Conservation (phyloP, 2,113 vertebrate species). For the Gadus macrocephalus region DNA sequence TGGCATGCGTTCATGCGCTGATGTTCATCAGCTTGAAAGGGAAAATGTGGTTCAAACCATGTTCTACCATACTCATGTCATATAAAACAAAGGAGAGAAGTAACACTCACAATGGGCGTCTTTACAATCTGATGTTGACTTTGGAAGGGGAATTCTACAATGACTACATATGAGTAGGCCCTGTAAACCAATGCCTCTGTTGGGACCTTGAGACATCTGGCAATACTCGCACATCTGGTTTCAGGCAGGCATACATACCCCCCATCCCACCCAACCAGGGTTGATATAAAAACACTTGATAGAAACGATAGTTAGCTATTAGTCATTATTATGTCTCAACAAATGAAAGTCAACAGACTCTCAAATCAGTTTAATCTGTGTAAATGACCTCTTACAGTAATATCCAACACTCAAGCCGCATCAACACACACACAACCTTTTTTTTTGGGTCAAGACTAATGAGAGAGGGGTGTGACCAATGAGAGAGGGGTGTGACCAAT, state of each 20-base stretch:
- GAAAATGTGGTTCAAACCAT: conserved; percentile 35
- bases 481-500: too few species aligned
- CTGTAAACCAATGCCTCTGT: conserved; percentile 43
- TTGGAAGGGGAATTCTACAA: conserved; percentile 38
- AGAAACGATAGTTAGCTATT: conserved; percentile 5
- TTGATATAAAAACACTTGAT: conserved; percentile 18
- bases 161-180: conserved; percentile 36
- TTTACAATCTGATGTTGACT: conserved; percentile 18
- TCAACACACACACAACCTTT: too few species aligned
- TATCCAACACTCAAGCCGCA: neutral
- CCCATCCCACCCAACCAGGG: neutral
- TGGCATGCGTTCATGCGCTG: conserved; percentile 33
- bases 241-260: conserved; percentile 10
- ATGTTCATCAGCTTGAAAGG: conserved; percentile 16
- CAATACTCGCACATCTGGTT: conserved; percentile 38
- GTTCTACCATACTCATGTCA: too few species aligned
- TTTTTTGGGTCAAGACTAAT: too few species aligned
- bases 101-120: conserved; percentile 16
- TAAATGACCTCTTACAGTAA: neutral
- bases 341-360: too few species aligned
- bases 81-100: conserved; percentile 14
- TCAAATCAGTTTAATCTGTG: neutral
- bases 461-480: too few species aligned
- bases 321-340: too few species aligned
- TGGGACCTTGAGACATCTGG: conserved; percentile 31